Conservation (phyloP, 2,888 invertebrate species). For the Hypomecis punctinalis region DNA sequence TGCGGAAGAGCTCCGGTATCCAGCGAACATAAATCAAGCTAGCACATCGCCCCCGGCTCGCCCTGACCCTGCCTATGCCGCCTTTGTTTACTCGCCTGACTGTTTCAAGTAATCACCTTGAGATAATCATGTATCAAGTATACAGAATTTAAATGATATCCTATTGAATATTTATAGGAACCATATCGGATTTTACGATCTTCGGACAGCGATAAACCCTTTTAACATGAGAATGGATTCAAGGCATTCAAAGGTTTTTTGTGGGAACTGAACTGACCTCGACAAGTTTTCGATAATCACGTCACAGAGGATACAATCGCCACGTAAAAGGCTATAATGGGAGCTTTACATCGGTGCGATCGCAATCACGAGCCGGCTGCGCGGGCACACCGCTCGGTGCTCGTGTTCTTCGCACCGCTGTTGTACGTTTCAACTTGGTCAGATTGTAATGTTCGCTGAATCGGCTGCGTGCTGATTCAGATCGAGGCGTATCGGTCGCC, state of each 20-base stretch:
- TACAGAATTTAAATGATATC: constrained; percentile 57
- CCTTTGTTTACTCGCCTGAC: constrained; percentile 69
- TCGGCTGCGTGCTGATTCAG: constrained; percentile 74
- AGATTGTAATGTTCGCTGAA: constrained; percentile 65
- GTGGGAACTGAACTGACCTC: constrained; percentile 68
- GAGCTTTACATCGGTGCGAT: constrained; percentile 65
- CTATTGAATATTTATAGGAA: constrained; percentile 57
- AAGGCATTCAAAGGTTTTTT: constrained; percentile 51
- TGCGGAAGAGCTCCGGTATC: constrained; percentile 79
- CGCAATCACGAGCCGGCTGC: constrained; percentile 55
- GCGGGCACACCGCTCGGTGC: constrained; percentile 8
- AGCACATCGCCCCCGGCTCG: constrained; percentile 68
- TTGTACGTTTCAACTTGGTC: constrained; percentile 61
- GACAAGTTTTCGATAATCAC: constrained; percentile 68
- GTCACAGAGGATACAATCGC: constrained; percentile 72
- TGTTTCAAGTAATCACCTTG: constrained; percentile 65
- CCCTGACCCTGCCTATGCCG: constrained; percentile 65
- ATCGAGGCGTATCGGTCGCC: constrained; percentile 70
- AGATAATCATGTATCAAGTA: constrained; percentile 60
- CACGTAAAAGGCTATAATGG: constrained; percentile 72
- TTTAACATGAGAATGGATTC: constrained; percentile 64
- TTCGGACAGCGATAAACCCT: constrained; percentile 57
- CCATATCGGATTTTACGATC: constrained; percentile 53
- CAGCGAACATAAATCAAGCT: constrained; percentile 76
- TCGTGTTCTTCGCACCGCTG: constrained; percentile 32